phyloP scores from a whole-genome alignment of 2,113 vertebrate species.

The Motacilla tschutschensis region DNA sequence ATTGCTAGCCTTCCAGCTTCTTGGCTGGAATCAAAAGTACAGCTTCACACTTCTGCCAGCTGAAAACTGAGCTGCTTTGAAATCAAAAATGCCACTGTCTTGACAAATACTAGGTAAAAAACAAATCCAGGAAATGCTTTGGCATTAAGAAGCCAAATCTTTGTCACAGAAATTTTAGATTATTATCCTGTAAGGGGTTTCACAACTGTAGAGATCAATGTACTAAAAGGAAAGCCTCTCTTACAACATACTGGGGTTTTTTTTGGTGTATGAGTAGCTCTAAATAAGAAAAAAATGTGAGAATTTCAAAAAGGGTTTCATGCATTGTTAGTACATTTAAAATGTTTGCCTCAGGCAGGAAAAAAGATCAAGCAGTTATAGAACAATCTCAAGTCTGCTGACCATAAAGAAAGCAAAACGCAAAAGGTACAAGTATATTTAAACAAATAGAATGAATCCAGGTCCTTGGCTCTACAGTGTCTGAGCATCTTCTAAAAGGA shows the following conservation, averaged over 20 bases:
- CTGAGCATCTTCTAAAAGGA: not conserved
- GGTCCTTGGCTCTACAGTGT: not conserved
- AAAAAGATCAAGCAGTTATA: not conserved
- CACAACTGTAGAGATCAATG: not conserved
- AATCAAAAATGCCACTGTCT: not conserved
- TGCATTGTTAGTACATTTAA: constrained; percentile 4
- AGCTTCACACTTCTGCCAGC: not conserved
- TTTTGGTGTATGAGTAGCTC: not conserved
- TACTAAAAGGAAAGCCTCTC: not conserved
- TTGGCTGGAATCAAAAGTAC: not conserved
- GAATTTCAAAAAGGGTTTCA: not conserved
- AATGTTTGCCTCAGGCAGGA: not conserved
- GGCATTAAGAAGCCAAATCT: not conserved
- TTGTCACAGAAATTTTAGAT: not conserved
- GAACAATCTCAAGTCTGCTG: not conserved
- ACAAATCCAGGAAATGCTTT: not conserved
- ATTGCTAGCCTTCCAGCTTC: not conserved
- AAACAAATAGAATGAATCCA: not conserved
- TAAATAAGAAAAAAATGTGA: not conserved
- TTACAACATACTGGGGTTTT: not conserved
- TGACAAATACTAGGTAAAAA: not conserved
- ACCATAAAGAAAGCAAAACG: not conserved
- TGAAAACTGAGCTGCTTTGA: not conserved
- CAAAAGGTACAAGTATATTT: not conserved
- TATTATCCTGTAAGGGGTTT: not conserved